Conservation (phyloP, 1,140 invertebrate species). For the Nephotettix cincticeps region DNA sequence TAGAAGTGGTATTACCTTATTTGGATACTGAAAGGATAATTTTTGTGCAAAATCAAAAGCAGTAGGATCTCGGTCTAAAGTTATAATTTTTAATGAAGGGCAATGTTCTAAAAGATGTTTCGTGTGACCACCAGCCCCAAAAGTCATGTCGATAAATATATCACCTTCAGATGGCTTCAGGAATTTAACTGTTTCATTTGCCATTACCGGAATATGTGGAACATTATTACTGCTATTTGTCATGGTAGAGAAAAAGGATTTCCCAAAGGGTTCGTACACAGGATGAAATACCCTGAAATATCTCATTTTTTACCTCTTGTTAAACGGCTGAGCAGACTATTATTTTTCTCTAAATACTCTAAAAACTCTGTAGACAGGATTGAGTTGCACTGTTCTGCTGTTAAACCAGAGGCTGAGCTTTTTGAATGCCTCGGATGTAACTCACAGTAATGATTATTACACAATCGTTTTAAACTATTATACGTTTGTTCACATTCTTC, state of each 20-base stretch:
- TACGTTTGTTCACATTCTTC: slow-evolving; percentile 65
- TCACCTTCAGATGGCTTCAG: slow-evolving; percentile 61
- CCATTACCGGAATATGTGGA: slow-evolving; percentile 69
- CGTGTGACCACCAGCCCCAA: slow-evolving; percentile 91
- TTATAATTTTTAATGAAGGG: slow-evolving; percentile 63
- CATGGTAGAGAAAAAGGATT: background rate
- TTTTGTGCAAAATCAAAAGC: slow-evolving; percentile 67
- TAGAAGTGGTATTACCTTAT: slow-evolving; percentile 70
- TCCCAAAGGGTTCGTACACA: too few species aligned
- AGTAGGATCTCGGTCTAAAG: slow-evolving; percentile 85
- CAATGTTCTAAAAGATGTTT: slow-evolving; percentile 57
- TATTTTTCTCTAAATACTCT: slow-evolving; percentile 42
- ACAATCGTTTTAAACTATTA: slow-evolving; percentile 64
- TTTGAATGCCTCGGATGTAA: slow-evolving; percentile 57
- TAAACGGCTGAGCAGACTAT: background rate
- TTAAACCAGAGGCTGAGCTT: slow-evolving; percentile 67
- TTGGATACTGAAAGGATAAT: slow-evolving; percentile 63
- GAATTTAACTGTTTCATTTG: slow-evolving; percentile 65
- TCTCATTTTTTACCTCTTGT: slow-evolving; percentile 1
- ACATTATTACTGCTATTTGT: slow-evolving; percentile 7
- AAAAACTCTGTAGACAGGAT: slow-evolving; percentile 70
- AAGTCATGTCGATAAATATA: slow-evolving; percentile 85
- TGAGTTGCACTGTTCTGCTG: slow-evolving; percentile 65
- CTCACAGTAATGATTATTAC: slow-evolving; percentile 66
- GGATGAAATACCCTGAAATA: background rate